Conservation (phyloP, 2,113 vertebrate genomes). For the Malurus elegans region DNA sequence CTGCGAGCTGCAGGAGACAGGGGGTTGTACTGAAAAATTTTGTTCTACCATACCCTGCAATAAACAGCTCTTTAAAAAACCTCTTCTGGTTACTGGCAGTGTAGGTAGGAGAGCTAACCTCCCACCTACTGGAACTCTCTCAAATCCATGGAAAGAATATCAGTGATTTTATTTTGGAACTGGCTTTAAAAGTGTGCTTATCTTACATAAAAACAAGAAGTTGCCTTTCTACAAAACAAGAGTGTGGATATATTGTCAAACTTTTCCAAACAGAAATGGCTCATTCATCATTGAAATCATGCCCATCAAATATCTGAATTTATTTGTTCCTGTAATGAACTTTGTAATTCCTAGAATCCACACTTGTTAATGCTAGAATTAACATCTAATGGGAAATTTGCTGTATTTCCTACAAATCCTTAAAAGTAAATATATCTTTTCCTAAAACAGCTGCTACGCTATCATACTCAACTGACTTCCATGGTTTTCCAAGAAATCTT, state of each 20-base stretch:
- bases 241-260: neutral
- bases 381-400: neutral
- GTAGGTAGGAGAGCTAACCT: slow-evolving; percentile 46
- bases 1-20: slow-evolving; percentile 16
- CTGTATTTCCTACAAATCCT: neutral
- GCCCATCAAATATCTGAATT: neutral
- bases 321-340: neutral
- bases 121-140: slow-evolving; percentile 53
- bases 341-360: neutral
- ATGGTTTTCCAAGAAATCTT: neutral
- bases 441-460: neutral
- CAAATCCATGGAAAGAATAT: slow-evolving; percentile 58
- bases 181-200: neutral
- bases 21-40: slow-evolving; percentile 22
- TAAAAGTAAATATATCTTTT: neutral
- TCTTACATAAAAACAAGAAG: neutral
- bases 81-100: slow-evolving; percentile 52
- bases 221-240: neutral
- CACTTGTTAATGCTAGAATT: neutral
- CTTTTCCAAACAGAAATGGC: neutral
- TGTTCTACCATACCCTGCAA: slow-evolving; percentile 40
- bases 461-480: neutral
- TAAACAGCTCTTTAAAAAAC: slow-evolving; percentile 64
- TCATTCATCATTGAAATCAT: neutral
- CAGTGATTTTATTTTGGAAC: slow-evolving; percentile 9